Evolutionary conservation across 2,113 vertebrate species (phyloP).

Genomic region (Notothenia rossii): DNA sequence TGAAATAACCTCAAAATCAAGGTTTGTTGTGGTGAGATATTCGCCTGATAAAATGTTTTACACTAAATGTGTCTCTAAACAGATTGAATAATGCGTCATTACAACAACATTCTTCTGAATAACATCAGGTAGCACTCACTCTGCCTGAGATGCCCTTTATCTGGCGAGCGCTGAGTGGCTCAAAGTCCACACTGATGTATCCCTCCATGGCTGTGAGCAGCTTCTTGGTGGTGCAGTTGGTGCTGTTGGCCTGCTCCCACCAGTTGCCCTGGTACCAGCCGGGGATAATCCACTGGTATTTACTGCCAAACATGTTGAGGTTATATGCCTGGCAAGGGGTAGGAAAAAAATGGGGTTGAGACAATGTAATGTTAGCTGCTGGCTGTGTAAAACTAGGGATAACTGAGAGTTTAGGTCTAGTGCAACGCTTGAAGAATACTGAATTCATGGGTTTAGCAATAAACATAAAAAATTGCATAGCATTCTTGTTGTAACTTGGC

Average conservation of each 20-base stretch:
- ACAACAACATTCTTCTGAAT: background rate
- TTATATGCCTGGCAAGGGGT: conserved; percentile 88
- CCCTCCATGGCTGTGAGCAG: conserved; percentile 97
- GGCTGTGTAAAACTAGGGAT: background rate
- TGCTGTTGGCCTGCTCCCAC: conserved; percentile 97
- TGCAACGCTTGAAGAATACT: background rate
- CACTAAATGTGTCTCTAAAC: background rate
- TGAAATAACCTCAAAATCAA: background rate
- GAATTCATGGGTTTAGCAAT: background rate
- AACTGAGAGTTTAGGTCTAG: background rate
- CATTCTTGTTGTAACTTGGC: background rate
- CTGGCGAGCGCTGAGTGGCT: conserved; percentile 95
- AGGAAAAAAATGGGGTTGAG: background rate
- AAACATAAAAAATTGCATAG: background rate
- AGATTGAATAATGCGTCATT: background rate
- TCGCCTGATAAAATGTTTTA: background rate
- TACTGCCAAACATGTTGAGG: conserved; percentile 97
- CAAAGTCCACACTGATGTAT: conserved; percentile 98
- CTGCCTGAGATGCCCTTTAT: conserved; percentile 96
- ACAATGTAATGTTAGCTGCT: background rate
- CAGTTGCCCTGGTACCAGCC: conserved; percentile 98
- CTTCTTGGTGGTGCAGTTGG: conserved; percentile 93
- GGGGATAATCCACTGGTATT: conserved; percentile 99
- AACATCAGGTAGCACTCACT: conserved; percentile 82
- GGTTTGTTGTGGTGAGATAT: background rate